Percentiles rank a stretch among this genome's conserved stretches.
phyloP scores from a whole-genome alignment of 2,113 vertebrate species.

The Zosterops japonicus region DNA sequence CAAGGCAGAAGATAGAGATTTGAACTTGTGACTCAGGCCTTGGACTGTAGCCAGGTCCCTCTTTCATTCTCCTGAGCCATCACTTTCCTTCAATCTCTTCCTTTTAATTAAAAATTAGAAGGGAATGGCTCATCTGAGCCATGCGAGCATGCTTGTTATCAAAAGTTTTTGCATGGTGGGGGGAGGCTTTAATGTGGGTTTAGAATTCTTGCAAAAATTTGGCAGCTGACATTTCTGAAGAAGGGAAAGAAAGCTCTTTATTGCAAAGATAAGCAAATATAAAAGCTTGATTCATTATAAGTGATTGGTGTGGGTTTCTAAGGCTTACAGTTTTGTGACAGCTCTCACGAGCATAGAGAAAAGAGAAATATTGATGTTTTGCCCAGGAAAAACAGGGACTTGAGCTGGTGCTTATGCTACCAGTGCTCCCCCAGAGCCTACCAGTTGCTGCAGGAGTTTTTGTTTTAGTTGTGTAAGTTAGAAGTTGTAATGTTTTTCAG shows the following conservation, averaged over 20 bases:
- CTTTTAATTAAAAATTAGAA: conserved; percentile 48
- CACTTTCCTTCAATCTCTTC: conserved; percentile 30
- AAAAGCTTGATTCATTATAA: conserved; percentile 52
- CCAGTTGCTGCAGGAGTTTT: neutral
- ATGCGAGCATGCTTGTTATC: neutral
- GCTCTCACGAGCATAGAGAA: neutral
- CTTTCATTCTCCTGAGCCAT: conserved; percentile 49
- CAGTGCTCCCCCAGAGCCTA: neutral
- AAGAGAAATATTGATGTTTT: neutral
- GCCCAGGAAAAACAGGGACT: neutral
- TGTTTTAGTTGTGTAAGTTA: neutral
- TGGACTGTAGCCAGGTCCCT: conserved; percentile 40
- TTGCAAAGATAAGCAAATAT: conserved; percentile 31
- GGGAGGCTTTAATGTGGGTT: conserved; percentile 46
- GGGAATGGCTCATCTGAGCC: neutral
- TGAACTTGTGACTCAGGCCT: conserved; percentile 57
- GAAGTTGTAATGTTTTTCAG: neutral
- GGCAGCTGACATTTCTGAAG: conserved; percentile 7
- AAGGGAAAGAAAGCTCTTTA: neutral
- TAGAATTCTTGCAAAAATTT: conserved; percentile 52
- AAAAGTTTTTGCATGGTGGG: neutral
- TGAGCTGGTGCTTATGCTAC: neutral
- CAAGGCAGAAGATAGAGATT: neutral
- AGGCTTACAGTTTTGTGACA: conserved; percentile 18
- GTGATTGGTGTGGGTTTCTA: neutral